A percentile compares a stretch with the other conserved stretches of the same genome.
Conservation (phyloP, 2,888 invertebrate species). For the Calameuta idolon region DNA sequence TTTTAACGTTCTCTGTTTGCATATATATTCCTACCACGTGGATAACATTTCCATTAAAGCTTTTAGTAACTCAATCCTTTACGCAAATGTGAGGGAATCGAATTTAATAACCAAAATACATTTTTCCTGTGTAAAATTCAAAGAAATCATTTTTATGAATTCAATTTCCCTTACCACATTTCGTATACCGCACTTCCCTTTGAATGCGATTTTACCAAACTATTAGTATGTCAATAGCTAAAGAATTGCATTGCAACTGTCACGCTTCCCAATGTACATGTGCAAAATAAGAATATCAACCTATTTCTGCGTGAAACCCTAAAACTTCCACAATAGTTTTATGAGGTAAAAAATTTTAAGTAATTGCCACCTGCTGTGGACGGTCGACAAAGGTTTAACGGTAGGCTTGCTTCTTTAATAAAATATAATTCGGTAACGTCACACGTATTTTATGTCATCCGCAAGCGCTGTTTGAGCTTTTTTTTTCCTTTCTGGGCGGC, state of each 20-base stretch:
- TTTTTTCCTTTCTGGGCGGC: conserved; percentile 2
- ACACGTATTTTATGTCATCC: conserved; percentile 9
- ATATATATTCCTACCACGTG: not conserved
- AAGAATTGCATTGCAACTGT: too few species aligned
- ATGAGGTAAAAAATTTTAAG: not conserved
- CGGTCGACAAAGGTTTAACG: not conserved
- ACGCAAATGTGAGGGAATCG: not conserved
- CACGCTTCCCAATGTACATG: not conserved
- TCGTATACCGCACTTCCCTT: too few species aligned
- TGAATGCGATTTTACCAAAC: too few species aligned
- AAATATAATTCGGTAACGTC: conserved; percentile 16
- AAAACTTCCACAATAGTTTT: not conserved
- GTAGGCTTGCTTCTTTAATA: conserved; percentile 8
- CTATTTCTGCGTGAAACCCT: not conserved
- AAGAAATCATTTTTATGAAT: too few species aligned
- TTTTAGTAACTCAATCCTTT: not conserved
- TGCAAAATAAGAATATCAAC: not conserved
- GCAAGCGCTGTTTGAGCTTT: conserved; percentile 1
- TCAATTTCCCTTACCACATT: too few species aligned
- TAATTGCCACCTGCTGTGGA: not conserved
- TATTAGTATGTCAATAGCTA: too few species aligned
- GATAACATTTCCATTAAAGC: not conserved
- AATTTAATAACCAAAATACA: not conserved
- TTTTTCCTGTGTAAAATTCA: not conserved
- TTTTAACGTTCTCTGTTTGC: not conserved